phyloP scores from a whole-genome alignment of 2,888 invertebrate genomes.

The Cactoblastis cactorum region DNA sequence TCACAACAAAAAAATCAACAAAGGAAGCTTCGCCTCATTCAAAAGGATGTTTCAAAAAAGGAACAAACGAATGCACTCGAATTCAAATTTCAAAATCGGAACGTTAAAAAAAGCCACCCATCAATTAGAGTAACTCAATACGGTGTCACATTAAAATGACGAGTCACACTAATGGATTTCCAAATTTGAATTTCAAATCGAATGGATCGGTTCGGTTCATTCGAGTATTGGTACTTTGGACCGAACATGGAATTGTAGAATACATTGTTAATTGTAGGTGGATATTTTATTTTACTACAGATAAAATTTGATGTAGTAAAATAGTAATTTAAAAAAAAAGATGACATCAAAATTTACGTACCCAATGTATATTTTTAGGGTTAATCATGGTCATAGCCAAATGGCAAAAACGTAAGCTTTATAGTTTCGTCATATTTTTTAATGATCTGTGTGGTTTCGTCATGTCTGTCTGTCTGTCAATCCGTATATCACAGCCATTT shows the following conservation, averaged over 20 bases:
- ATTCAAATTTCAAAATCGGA: conserved; percentile 55
- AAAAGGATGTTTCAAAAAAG: conserved; percentile 31
- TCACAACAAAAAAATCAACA: conserved; percentile 15
- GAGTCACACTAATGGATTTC: conserved; percentile 75
- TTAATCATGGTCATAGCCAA: no score
- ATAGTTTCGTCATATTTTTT: no score
- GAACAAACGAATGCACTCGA: conserved; percentile 49
- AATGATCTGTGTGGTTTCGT: no score
- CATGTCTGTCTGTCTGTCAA: no score
- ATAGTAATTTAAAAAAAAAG: no score
- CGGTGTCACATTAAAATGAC: conserved; percentile 78
- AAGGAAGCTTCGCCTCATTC: conserved; percentile 14
- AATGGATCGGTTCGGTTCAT: conserved; percentile 45
- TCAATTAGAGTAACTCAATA: conserved; percentile 79
- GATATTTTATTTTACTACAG: background rate
- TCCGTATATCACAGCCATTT: no score
- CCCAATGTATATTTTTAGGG: no score
- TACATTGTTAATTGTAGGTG: background rate
- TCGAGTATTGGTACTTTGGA: conserved; percentile 3
- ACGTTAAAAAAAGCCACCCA: conserved; percentile 55
- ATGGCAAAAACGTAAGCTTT: no score
- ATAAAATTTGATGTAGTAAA: no score
- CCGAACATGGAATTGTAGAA: background rate
- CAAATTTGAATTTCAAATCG: conserved; percentile 77
- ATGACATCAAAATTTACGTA: no score